Evolutionary conservation across 1,140 invertebrate species (phyloP), one percentile per base, ranked within the genome.

Genomic region (Eufriesea mexicana): DNA sequence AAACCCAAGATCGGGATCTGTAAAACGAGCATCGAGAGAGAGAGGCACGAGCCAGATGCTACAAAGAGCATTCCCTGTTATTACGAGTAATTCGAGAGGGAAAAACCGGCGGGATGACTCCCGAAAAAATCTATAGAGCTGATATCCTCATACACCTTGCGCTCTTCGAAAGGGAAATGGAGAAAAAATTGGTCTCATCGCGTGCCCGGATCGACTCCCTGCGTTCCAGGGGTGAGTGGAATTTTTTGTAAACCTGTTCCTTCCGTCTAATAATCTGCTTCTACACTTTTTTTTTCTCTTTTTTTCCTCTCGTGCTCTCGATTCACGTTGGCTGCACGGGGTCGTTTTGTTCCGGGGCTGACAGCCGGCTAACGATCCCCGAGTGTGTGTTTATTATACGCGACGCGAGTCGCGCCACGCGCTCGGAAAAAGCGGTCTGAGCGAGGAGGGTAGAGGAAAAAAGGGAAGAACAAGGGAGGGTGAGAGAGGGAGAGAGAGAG

Each of bases 351-450:
- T 74, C 25, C n/a, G 59, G 16, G 77, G 79, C 62, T 79, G 78
- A 85, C 78, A 84, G 59, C 49, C 77, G 79, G 57, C 84, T 87
- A 89, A 89, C 88, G 79, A 86, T 90, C 80, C 79, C 9, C 64
- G 35, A 76, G 47, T 74, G 78, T 83, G 73, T 80, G 86, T 89
- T 89, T 89, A 90, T 90, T 91, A 88, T 74, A 81, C 87, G 85
- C 49, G 86, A 84, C 77, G 55, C n/a, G 86, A 89, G 82, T 89
- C 79, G 86, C 78, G 87, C 85, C 85, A 91, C 89, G 89, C 89
- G 88, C 81, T 68, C n/a, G 59, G 77, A 20, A 68, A 82, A 83
- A 89, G 80, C 84, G 71, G 76, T 62, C 78, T 84, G 25, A 88
- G 88, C 86, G 89, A 87, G 77, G 71, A 72, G 84, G 5, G 25